Percentiles rank a stretch among this genome's conserved stretches.
Evolutionary conservation across 2,888 invertebrate genomes (phyloP).

Genomic region (Phengaris arion): DNA sequence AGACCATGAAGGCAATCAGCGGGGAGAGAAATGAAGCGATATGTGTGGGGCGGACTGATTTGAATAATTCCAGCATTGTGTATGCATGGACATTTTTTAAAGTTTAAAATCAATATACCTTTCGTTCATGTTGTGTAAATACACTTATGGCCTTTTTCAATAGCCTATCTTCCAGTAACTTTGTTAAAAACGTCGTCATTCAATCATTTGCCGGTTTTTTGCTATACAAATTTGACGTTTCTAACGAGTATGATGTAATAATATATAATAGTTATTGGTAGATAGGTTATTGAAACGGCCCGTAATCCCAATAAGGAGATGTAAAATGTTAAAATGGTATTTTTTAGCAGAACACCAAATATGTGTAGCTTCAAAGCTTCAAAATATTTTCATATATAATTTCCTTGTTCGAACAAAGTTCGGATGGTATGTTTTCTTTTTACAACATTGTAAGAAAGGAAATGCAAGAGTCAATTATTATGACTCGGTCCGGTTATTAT

Average conservation of each 20-base stretch:
- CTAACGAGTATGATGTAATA: too few species aligned
- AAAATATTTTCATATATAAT: background rate
- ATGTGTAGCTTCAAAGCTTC: too few species aligned
- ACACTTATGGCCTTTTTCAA: too few species aligned
- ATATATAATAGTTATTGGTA: too few species aligned
- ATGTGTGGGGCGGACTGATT: constrained; percentile 28
- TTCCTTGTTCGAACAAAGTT: background rate
- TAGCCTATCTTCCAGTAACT: too few species aligned
- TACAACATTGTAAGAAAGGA: constrained; percentile 14
- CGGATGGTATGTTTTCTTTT: background rate
- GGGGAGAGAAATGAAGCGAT: constrained; percentile 31
- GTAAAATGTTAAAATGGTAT: too few species aligned
- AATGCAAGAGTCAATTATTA: constrained; percentile 15
- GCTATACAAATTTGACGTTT: too few species aligned
- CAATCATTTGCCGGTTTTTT: too few species aligned
- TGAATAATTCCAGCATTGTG: constrained; percentile 34
- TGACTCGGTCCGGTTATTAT: constrained; percentile 21
- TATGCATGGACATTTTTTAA: constrained; percentile 31
- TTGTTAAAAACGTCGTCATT: too few species aligned
- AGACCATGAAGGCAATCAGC: constrained; percentile 19
- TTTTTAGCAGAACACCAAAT: too few species aligned
- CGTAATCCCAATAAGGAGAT: too few species aligned
- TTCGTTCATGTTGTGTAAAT: background rate
- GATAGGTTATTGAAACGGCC: too few species aligned
- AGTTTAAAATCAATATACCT: constrained; percentile 24